Evolutionary conservation across 2,113 vertebrate genomes (phyloP), one percentile per base, ranked within the genome.

Genomic region (Thermophis baileyi): DNA sequence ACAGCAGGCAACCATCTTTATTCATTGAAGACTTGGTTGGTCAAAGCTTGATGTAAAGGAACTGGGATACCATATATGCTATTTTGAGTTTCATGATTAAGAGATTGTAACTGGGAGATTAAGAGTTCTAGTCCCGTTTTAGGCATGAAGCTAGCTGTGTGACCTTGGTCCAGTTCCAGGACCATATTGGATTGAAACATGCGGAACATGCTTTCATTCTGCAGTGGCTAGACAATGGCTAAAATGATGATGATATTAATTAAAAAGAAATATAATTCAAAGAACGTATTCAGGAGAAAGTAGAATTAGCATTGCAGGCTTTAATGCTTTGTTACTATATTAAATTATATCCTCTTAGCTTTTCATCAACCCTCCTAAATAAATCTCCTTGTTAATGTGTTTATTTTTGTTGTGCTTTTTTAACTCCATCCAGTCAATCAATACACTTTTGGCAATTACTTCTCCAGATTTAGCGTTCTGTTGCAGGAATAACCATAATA

Each of bases 391-490:
- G 91, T 10, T 18, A 54, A 60, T 35, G 50, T 49, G 50, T 47
- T 91, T 81, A 74, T 55, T 35, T 91, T 91, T 90, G 25, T 88
- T 88, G 5, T 4, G 86, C 40, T 90, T 94, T 47, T 88, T 93
- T 40, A 93, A 92, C 11, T 92, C 35, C 18, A 24, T 94, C 88
- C 54, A 90, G 63, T 93, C 92, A 92, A 87, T 88, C 57, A 86
- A 90, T 88, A 88, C 50, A 88, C 50, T 93, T 92, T 53, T 88
- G 60, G 60, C 57, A 57, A 63, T 88, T 25, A 85, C 47, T 63
- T 92, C 60, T 89, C 69, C 30, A 86, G n/a, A 92, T 20, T 88
- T 50, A 63, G 88, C 53, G 54, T 16, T 74, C 69, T 10, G 11
- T 74, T 91, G 89, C 88, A 92, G 57, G 57, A 44, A 27, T 49